A percentile compares a stretch with the other conserved stretches of the same genome.
Conservation (phyloP, 2,888 invertebrate genomes). For the Octodonta nipae region DNA sequence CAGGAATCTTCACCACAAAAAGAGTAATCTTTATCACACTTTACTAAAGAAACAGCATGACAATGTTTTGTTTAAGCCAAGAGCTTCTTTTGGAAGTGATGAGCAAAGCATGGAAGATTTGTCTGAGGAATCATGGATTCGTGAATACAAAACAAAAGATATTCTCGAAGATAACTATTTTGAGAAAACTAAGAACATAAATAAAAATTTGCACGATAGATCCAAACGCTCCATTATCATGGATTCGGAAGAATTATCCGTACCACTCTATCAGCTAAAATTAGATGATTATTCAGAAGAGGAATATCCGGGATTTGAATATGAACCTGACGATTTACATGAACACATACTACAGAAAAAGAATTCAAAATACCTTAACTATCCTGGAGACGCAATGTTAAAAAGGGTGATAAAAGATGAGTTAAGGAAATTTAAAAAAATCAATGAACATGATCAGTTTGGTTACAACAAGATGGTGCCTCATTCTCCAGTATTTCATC, state of each 20-base stretch:
- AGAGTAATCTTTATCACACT: neutral
- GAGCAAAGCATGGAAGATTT: too few species aligned
- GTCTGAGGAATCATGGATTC: slow-evolving; percentile 9
- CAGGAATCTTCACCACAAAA: slow-evolving; percentile 6
- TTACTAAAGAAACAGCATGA: too few species aligned
- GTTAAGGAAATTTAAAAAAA: slow-evolving; percentile 12
- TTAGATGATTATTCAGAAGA: slow-evolving; percentile 9
- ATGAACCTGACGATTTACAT: slow-evolving; percentile 3
- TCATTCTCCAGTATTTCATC: slow-evolving; percentile 25
- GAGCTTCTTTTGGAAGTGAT: too few species aligned
- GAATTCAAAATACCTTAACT: neutral
- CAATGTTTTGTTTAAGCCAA: too few species aligned
- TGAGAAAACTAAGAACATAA: slow-evolving; percentile 3
- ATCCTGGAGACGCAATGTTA: slow-evolving; percentile 8
- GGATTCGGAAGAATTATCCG: slow-evolving; percentile 10
- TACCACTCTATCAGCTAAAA: slow-evolving; percentile 13
- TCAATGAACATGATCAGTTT: slow-evolving; percentile 8
- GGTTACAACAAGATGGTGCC: slow-evolving; percentile 14
- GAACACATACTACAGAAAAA: slow-evolving; percentile 3
- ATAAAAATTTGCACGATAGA: too few species aligned
- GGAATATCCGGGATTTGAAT: too few species aligned
- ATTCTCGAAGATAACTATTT: slow-evolving; percentile 5
- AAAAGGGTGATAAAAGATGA: slow-evolving; percentile 16
- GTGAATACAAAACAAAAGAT: slow-evolving; percentile 7
- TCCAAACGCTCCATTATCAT: slow-evolving; percentile 11